These are phyloP conservation scores for Fregetta grallaria DNA, from an alignment of 2,113 vertebrate species.

Conservation along the genomic window DNA sequence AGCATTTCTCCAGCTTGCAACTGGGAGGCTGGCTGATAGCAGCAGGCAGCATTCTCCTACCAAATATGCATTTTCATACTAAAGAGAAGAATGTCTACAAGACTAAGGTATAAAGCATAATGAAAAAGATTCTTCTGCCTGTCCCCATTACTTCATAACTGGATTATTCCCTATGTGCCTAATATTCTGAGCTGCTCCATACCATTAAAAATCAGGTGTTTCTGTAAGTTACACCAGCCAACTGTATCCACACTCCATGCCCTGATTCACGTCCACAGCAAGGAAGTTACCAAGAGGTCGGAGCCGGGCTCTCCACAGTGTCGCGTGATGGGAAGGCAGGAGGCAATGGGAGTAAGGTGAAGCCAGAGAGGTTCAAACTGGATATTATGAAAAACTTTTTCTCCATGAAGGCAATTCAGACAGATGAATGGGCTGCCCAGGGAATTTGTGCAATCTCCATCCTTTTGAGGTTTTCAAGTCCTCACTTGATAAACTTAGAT, in stretches of 20 bases:
- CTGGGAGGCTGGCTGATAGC: not conserved
- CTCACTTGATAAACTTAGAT: not conserved
- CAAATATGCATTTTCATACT: not conserved
- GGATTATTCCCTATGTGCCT: not conserved
- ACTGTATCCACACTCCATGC: not conserved
- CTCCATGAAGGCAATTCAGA: not conserved
- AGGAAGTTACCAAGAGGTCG: not conserved
- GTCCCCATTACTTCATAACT: not conserved
- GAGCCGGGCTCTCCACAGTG: not conserved
- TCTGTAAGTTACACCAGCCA: not conserved
- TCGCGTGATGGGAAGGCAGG: not conserved
- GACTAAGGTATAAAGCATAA: not conserved
- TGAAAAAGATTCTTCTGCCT: not conserved
- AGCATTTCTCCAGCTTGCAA: not conserved
- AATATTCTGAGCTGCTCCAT: not conserved
- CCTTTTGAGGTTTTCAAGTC: not conserved
- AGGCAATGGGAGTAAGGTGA: not conserved
- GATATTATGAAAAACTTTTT: not conserved
- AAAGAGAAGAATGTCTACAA: not conserved
- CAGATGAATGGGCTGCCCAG: not conserved
- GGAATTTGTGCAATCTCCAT: not conserved
- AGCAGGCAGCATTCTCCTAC: not conserved
- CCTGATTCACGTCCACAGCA: not conserved
- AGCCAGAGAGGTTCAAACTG: not conserved
- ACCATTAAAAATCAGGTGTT: not conserved